A percentile compares a stretch with the other conserved stretches of the same genome.
phyloP scores from a whole-genome alignment of 2,888 invertebrate genomes.

The Matsumyia berberina region DNA sequence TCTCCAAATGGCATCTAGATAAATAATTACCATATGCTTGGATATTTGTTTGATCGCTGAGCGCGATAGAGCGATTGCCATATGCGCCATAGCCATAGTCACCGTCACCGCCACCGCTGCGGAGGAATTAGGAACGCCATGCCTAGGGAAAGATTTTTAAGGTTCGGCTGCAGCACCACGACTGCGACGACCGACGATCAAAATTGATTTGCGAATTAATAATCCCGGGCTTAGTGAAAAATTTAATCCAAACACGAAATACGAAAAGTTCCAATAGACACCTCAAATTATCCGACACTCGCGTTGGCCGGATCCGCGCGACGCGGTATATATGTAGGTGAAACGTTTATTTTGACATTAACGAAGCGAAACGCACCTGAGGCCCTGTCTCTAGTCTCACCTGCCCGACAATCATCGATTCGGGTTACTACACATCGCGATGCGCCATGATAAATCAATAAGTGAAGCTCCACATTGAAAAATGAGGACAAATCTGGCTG shows the following conservation, averaged over 20 bases:
- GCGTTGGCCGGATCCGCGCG: too few species aligned
- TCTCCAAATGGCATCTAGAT: constrained; percentile 78
- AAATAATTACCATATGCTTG: constrained; percentile 77
- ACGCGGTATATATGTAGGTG: constrained; percentile 13
- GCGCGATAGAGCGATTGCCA: constrained; percentile 65
- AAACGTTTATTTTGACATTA: constrained; percentile 67
- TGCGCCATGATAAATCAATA: constrained; percentile 74
- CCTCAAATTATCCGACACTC: constrained; percentile 57
- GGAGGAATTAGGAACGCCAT: constrained; percentile 25
- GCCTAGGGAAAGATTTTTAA: constrained; percentile 61
- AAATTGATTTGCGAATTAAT: constrained; percentile 71
- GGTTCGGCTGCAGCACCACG: constrained; percentile 47
- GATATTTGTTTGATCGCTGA: constrained; percentile 73
- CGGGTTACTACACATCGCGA: constrained; percentile 40
- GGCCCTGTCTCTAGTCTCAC: constrained; percentile 47
- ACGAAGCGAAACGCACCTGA: constrained; percentile 72
- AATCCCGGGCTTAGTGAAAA: constrained; percentile 52
- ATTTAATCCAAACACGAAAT: constrained; percentile 45
- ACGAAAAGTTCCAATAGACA: constrained; percentile 67
- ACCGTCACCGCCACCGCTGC: not conserved
- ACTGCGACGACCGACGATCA: constrained; percentile 37
- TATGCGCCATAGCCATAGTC: too few species aligned
- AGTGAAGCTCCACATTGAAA: constrained; percentile 66
- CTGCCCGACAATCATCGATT: constrained; percentile 29
- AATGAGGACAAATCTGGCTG: constrained; percentile 75